phyloP scores from a whole-genome alignment of 2,888 invertebrate genomes.

The Agonopterix arenella region DNA sequence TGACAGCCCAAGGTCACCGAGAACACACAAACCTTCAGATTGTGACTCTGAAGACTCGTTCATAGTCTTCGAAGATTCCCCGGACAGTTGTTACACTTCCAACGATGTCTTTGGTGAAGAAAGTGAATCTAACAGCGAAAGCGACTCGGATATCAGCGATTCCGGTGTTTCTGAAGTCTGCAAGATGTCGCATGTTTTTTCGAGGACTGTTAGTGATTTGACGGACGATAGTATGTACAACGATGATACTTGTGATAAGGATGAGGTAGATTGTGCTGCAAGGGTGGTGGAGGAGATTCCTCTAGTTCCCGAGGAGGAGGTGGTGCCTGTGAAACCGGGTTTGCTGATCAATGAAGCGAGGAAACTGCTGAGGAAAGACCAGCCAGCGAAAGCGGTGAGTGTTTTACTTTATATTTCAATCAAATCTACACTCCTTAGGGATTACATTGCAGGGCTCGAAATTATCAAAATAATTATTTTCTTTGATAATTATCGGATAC shows the following conservation, averaged over 20 bases:
- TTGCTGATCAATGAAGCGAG: conserved; percentile 39
- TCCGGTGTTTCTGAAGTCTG: conserved; percentile 30
- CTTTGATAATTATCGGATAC: no score
- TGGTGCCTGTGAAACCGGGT: conserved; percentile 22
- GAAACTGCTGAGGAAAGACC: conserved; percentile 33
- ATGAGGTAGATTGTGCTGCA: conserved; percentile 53
- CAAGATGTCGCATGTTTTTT: conserved; percentile 35
- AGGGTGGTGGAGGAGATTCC: conserved; percentile 16
- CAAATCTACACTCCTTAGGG: no score
- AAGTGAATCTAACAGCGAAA: conserved; percentile 16
- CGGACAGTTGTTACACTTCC: conserved; percentile 55
- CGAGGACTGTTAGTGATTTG: conserved; percentile 53
- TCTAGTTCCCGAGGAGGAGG: not conserved
- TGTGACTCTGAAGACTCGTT: conserved; percentile 79
- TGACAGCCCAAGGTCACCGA: conserved; percentile 31
- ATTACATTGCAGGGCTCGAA: no score
- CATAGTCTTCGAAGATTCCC: conserved; percentile 67
- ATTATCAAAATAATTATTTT: no score
- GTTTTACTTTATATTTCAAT: not conserved
- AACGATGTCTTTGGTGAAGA: conserved; percentile 54
- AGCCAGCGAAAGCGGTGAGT: conserved; percentile 53
- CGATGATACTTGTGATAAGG: conserved; percentile 18
- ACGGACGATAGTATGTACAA: conserved; percentile 55
- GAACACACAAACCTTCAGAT: conserved; percentile 48
- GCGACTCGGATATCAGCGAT: conserved; percentile 36